Conservation (phyloP, 2,888 invertebrate species). For the Molanna angustata region DNA sequence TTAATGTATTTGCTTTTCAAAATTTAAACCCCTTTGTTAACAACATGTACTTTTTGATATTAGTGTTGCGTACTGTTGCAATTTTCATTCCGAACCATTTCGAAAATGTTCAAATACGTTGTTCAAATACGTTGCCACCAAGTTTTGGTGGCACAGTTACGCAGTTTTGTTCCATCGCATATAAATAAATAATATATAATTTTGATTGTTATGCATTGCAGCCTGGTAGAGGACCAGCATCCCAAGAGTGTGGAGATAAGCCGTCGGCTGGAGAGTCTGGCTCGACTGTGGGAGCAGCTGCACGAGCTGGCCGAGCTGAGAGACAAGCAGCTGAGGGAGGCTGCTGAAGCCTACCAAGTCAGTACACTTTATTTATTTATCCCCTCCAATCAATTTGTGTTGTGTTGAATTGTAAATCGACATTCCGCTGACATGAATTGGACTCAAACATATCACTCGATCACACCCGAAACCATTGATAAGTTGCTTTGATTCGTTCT, state of each 20-base stretch:
- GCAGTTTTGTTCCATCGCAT: neutral
- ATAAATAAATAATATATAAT: neutral
- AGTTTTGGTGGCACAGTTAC: neutral
- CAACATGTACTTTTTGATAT: neutral
- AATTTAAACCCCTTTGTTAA: too few species aligned
- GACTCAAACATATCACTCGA: too few species aligned
- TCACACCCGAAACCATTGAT: too few species aligned
- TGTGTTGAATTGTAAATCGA: too few species aligned
- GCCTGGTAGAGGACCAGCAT: slow-evolving; percentile 77
- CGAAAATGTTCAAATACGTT: neutral
- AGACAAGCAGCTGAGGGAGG: slow-evolving; percentile 77
- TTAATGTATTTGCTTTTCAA: too few species aligned
- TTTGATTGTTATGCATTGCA: slow-evolving; percentile 35
- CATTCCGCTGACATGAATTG: too few species aligned
- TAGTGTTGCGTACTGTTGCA: neutral
- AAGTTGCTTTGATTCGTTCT: too few species aligned
- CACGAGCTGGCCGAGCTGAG: slow-evolving; percentile 74
- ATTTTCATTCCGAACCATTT: neutral
- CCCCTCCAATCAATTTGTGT: too few species aligned
- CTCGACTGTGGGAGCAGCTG: slow-evolving; percentile 87
- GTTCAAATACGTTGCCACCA: neutral
- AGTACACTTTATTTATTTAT: slow-evolving; percentile 2
- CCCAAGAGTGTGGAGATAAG: slow-evolving; percentile 80
- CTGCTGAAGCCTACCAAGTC: slow-evolving; percentile 88
- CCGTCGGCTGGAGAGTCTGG: slow-evolving; percentile 72